These are phyloP conservation scores for Neolamprologus tretocephalus DNA, from an alignment of 2,113 vertebrate genomes.

Conservation along the genomic window DNA sequence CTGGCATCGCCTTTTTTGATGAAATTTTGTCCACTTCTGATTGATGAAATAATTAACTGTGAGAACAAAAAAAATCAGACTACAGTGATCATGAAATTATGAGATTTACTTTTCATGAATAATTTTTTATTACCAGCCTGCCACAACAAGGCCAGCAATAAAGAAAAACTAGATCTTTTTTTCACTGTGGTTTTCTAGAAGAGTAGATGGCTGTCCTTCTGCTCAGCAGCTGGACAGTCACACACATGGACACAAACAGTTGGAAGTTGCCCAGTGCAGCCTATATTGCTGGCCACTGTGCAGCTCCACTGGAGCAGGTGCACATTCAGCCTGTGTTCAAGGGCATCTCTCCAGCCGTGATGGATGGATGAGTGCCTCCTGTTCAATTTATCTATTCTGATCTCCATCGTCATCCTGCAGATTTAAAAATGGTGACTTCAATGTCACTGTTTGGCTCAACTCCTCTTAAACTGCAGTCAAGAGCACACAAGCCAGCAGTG, in stretches of 20 bases:
- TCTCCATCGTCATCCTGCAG: background rate
- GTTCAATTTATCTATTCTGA: constrained; percentile 28
- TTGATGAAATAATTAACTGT: background rate
- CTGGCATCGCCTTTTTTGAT: background rate
- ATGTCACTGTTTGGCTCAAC: background rate
- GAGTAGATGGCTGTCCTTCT: background rate
- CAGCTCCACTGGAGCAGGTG: constrained; percentile 42
- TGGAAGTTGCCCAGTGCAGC: constrained; percentile 16
- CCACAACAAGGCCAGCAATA: background rate
- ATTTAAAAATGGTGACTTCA: constrained; percentile 17
- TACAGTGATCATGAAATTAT: background rate
- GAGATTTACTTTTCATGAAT: background rate
- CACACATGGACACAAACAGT: background rate
- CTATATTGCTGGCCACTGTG: constrained; percentile 21
- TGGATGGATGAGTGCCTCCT: constrained; percentile 17
- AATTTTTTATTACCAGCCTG: background rate
- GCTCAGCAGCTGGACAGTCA: background rate
- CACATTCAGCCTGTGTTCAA: constrained; percentile 37
- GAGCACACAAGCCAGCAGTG: background rate
- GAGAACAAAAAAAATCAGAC: background rate
- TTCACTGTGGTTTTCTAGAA: background rate
- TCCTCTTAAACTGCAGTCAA: background rate
- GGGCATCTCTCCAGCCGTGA: constrained; percentile 38
- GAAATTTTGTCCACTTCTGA: background rate
- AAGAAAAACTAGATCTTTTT: background rate